Conservation (phyloP, 2,797 vertebrate species). For the Hydrolagus colliei region DNA sequence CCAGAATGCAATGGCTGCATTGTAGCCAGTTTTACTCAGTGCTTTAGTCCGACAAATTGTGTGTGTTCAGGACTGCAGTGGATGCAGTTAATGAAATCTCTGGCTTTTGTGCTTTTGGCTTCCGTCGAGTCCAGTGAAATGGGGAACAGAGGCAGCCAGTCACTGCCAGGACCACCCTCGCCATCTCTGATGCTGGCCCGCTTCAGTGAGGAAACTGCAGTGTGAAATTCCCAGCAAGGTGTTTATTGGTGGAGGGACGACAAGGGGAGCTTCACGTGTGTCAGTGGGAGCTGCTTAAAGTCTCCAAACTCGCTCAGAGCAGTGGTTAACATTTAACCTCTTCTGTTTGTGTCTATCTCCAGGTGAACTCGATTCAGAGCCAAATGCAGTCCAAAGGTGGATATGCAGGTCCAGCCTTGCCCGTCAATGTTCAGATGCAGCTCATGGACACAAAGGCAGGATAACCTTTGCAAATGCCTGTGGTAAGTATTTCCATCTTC, state of each 20-base stretch:
- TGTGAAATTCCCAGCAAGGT: slow-evolving; percentile 33
- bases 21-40: neutral
- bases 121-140: neutral
- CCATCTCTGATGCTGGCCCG: slow-evolving; percentile 16
- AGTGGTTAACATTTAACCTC: neutral
- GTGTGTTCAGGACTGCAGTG: neutral
- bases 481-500: slow-evolving; percentile 46
- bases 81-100: neutral
- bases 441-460: slow-evolving; percentile 77
- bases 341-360: slow-evolving; percentile 15
- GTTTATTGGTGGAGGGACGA: neutral
- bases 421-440: slow-evolving; percentile 71
- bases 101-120: neutral
- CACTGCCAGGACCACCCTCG: neutral
- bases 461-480: slow-evolving; percentile 50
- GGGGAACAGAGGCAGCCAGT: slow-evolving; percentile 1
- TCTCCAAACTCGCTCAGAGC: slow-evolving; percentile 17
- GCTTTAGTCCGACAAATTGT: neutral
- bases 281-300: neutral
- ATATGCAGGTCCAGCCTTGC: slow-evolving; percentile 61
- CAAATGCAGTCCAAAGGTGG: slow-evolving; percentile 85
- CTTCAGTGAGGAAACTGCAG: neutral
- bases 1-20: neutral
- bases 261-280: neutral
- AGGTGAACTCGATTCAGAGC: slow-evolving; percentile 80